phyloP scores from a whole-genome alignment of 2,888 invertebrate genomes.

The Papilio gigon region DNA sequence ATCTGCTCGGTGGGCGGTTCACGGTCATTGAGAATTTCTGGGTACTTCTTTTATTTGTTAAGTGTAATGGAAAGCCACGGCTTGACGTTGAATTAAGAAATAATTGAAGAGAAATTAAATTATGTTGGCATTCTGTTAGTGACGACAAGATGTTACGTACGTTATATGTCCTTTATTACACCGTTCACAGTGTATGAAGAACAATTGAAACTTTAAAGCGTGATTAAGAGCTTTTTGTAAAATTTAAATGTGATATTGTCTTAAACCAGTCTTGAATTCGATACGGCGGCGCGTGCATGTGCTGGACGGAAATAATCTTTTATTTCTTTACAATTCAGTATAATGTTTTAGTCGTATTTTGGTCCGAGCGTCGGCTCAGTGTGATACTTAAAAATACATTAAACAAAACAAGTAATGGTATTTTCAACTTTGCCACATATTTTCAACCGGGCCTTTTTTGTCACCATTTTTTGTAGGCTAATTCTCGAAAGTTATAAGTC shows the following conservation, averaged over 20 bases:
- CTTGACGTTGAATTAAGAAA: neutral
- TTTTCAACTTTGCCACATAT: neutral
- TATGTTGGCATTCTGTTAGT: slow-evolving; percentile 35
- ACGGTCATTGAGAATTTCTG: slow-evolving; percentile 61
- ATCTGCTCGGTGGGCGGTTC: slow-evolving; percentile 64
- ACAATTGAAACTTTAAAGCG: slow-evolving; percentile 40
- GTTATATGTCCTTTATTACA: neutral
- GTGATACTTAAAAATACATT: slow-evolving; percentile 11
- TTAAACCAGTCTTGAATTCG: slow-evolving; percentile 39
- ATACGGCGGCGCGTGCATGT: slow-evolving; percentile 17
- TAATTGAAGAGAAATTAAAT: neutral
- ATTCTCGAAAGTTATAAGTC: too few species aligned
- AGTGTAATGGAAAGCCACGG: slow-evolving; percentile 7
- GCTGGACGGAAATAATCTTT: slow-evolving; percentile 22
- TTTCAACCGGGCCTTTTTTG: too few species aligned
- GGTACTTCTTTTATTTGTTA: slow-evolving; percentile 46
- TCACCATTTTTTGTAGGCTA: too few species aligned
- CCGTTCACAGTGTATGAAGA: slow-evolving; percentile 12
- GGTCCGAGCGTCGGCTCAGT: neutral
- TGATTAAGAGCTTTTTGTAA: slow-evolving; percentile 27
- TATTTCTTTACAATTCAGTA: slow-evolving; percentile 25
- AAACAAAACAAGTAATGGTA: slow-evolving; percentile 3
- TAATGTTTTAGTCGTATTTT: slow-evolving; percentile 29
- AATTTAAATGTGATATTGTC: slow-evolving; percentile 35
- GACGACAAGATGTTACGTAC: neutral